Conservation (phyloP, 2,113 vertebrate species). For the Pteronura brasiliensis region DNA sequence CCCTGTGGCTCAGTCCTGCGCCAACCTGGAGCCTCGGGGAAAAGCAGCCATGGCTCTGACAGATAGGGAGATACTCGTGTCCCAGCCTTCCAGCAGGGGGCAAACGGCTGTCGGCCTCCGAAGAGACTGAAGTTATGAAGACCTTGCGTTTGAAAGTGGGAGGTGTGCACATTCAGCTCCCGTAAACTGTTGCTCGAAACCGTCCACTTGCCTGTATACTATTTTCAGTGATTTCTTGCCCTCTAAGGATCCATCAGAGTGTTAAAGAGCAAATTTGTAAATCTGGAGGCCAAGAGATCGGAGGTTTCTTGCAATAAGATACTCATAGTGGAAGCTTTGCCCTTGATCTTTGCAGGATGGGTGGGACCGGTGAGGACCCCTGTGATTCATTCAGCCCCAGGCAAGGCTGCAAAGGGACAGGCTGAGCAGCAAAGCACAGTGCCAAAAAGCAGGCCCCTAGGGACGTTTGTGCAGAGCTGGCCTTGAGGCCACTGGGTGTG, state of each 20-base stretch:
- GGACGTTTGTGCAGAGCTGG: rapidly evolving
- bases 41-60: neutral
- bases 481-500: neutral
- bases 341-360: neutral
- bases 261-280: neutral
- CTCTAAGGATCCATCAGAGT: neutral
- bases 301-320: neutral
- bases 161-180: neutral
- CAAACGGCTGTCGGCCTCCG: rapidly evolving
- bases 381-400: neutral
- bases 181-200: neutral
- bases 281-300: neutral
- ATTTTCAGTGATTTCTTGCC: neutral
- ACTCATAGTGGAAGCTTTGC: neutral
- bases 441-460: rapidly evolving
- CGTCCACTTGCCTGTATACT: neutral
- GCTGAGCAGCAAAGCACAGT: neutral
- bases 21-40: neutral
- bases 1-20: neutral
- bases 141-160: neutral
- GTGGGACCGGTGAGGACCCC: neutral
- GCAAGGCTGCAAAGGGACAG: neutral
- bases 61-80: neutral
- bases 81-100: neutral
- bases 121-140: neutral